These are phyloP conservation scores for Camelus bactrianus DNA, from an alignment of 2,113 vertebrate species.

Conservation along the genomic window DNA sequence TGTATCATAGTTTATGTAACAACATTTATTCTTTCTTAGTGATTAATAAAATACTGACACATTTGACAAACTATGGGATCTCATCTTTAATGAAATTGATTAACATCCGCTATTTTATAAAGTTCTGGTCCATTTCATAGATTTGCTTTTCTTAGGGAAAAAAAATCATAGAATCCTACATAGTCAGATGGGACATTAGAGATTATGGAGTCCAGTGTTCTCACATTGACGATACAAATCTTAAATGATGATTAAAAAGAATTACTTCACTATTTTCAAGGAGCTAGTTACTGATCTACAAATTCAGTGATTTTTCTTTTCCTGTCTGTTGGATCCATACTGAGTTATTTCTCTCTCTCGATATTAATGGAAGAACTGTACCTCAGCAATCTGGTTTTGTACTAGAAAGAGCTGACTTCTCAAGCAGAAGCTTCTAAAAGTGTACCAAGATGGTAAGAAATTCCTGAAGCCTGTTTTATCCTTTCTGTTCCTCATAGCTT, in stretches of 20 bases:
- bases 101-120: not conserved
- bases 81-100: not conserved
- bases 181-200: not conserved
- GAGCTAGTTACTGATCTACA: not conserved
- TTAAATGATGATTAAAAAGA: not conserved
- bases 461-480: conserved; percentile 68
- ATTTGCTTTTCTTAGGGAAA: not conserved
- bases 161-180: not conserved
- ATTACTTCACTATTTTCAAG: not conserved
- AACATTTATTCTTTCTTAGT: not conserved
- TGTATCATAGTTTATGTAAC: not conserved
- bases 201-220: not conserved
- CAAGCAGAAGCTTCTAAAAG: conserved; percentile 73
- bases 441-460: conserved; percentile 61
- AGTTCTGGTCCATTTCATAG: not conserved
- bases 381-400: conserved; percentile 30
- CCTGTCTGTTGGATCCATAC: not conserved
- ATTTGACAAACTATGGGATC: not conserved
- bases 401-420: conserved; percentile 57
- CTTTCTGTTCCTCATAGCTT: conserved; percentile 63
- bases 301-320: not conserved
- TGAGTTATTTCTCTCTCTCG: not conserved
- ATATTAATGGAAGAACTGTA: not conserved
- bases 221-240: not conserved
- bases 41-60: not conserved